Evolutionary conservation across 1,140 invertebrate genomes (phyloP).

Genomic region (Ruditapes philippinarum): DNA sequence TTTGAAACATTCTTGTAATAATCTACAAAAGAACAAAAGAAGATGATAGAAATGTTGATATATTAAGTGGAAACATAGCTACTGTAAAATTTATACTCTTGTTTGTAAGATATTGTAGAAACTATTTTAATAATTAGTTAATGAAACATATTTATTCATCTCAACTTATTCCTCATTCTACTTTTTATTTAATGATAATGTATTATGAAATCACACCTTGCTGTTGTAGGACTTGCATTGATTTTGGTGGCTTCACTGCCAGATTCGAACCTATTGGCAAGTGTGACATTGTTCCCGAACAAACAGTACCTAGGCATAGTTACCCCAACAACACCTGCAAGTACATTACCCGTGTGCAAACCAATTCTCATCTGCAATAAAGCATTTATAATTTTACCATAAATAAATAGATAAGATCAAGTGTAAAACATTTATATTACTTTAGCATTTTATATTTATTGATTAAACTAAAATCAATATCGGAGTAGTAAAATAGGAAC

Average conservation of each 20-base stretch:
- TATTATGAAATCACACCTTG: slow-evolving; percentile 90
- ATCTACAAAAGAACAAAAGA: slow-evolving; percentile 88
- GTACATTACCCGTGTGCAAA: slow-evolving; percentile 89
- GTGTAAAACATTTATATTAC: too few species aligned
- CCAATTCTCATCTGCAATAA: slow-evolving; percentile 96
- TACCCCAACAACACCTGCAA: slow-evolving; percentile 85
- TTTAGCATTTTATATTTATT: too few species aligned
- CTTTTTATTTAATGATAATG: background rate
- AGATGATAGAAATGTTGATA: too few species aligned
- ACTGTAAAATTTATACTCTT: too few species aligned
- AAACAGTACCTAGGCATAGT: slow-evolving; percentile 86
- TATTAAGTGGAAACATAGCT: too few species aligned
- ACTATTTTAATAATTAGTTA: too few species aligned
- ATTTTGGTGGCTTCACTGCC: slow-evolving; percentile 95
- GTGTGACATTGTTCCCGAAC: slow-evolving; percentile 92
- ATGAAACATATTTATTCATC: too few species aligned
- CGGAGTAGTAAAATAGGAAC: too few species aligned
- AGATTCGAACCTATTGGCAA: slow-evolving; percentile 98
- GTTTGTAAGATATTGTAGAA: too few species aligned
- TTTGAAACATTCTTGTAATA: slow-evolving; percentile 92
- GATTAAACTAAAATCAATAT: too few species aligned
- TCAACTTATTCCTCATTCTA: too few species aligned
- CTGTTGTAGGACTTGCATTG: slow-evolving; percentile 97
- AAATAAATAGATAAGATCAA: too few species aligned
- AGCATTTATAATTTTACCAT: background rate